Evolutionary conservation across 2,797 vertebrate species (phyloP).

Genomic region (Furcifer pardalis): DNA sequence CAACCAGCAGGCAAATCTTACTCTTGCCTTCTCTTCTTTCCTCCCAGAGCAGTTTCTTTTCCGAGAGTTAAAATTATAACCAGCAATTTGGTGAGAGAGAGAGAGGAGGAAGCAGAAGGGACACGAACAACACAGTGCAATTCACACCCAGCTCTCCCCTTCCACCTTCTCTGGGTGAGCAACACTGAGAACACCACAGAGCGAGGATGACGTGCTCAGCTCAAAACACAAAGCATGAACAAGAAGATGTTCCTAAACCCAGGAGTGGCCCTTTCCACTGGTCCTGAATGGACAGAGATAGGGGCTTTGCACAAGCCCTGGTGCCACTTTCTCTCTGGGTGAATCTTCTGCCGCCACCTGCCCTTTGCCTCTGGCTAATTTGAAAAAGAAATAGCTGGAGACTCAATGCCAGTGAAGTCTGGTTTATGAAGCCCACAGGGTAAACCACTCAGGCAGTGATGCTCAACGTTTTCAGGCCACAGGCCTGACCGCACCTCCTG

Average conservation of each 20-base stretch:
- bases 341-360: neutral
- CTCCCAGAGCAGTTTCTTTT: neutral
- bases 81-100: no score
- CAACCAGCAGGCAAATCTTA: no score
- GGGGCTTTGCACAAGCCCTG: neutral
- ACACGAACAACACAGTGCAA: no score
- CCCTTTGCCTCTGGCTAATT: neutral
- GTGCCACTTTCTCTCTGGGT: neutral
- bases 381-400: neutral
- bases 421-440: no score
- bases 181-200: no score
- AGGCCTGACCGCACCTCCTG: no score
- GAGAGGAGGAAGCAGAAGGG: no score
- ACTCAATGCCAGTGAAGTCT: no score
- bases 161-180: neutral
- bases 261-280: constrained; percentile 23
- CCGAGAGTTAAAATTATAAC: neutral
- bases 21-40: no score
- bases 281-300: constrained; percentile 32
- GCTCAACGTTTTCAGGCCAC: no score
- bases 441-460: no score
- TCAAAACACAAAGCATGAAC: no score
- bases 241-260: neutral
- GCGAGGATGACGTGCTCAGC: neutral
- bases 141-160: neutral